Base-by-base conservation (phyloP, 92 coral and sea anemone genomes). In the Epizoanthus stellaris region DNA sequence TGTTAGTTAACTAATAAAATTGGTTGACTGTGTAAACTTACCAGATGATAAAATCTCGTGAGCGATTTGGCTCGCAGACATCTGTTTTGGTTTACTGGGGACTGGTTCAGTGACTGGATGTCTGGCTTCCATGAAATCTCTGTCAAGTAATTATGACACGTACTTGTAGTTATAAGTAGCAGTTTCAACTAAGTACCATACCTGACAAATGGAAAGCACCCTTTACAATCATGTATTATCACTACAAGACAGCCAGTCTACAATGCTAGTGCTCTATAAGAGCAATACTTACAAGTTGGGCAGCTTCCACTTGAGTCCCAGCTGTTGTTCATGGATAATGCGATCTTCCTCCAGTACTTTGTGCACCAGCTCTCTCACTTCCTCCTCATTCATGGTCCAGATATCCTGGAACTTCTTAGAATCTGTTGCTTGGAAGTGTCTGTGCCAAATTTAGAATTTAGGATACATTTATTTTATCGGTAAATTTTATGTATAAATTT, bases 381-480 rank as follows among this genome's bases (percentile, higher is more conserved):
- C 92, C 47, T 91, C 93, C 79, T 97, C 96, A 54, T 97, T 97
- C 99, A 97, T 97, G 58, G 85, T 76, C 99, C 99, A 97, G 84
- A 97, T 93, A 67, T 97, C 99, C 57, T 93, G 90, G 87, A 92
- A 97, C 87, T 94, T 97, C 93, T 97, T 97, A 64, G 93, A 90
- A 70, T 97, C 99, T 25, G 98, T 95, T 25, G 95, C 87, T 73
- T 97, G 99, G 80, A 97, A 97, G 89, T 97, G 99, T 80, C 99
- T 97, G 63, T 16, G 82, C 42, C 16, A 56, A 13, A 82, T 52
- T 52, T 52, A 52, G 54, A 49, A 49, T 49, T 49, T 49, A 23
- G 25, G 25, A 23, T 23, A 23, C 25, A 23, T 23, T 23, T 23
- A 23, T 23, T 23, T 23, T 52, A 52, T 52, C 5, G 56, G 56